phyloP scores from a whole-genome alignment of 2,113 vertebrate species.

The Vidua chalybeata region DNA sequence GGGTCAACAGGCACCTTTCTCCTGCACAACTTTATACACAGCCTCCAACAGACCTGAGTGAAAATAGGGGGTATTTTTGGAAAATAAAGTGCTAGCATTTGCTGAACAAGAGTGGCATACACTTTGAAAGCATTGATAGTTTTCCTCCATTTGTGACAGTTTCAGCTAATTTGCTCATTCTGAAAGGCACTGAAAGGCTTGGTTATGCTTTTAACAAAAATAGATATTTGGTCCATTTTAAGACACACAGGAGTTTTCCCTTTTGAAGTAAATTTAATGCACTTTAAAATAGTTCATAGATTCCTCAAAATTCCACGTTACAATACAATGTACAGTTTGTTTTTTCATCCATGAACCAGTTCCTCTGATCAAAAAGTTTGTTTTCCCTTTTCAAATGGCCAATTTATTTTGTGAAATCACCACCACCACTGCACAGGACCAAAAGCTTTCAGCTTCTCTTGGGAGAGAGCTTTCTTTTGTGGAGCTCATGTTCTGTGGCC shows the following conservation, averaged over 20 bases:
- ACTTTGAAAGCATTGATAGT: background rate
- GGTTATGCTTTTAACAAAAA: background rate
- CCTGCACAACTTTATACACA: background rate
- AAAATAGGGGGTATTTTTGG: background rate
- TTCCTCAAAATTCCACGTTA: background rate
- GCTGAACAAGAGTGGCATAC: background rate
- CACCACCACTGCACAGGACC: background rate
- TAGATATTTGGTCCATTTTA: background rate
- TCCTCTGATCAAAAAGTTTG: background rate
- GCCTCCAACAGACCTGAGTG: background rate
- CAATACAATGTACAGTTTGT: background rate
- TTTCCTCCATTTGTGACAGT: background rate
- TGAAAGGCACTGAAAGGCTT: background rate
- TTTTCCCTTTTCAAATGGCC: background rate
- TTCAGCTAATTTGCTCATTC: background rate
- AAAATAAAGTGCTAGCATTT: background rate
- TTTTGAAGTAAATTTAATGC: background rate
- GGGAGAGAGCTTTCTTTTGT: background rate
- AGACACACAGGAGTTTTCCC: background rate
- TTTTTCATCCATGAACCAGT: background rate
- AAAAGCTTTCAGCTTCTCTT: background rate
- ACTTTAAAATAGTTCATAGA: background rate
- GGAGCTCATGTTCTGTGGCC: background rate
- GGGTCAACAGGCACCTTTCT: background rate
- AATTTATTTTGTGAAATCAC: background rate